Percentiles rank a stretch among this genome's conserved stretches.
Evolutionary conservation across 2,113 vertebrate species (phyloP).

Genomic region (Cygnus atratus): DNA sequence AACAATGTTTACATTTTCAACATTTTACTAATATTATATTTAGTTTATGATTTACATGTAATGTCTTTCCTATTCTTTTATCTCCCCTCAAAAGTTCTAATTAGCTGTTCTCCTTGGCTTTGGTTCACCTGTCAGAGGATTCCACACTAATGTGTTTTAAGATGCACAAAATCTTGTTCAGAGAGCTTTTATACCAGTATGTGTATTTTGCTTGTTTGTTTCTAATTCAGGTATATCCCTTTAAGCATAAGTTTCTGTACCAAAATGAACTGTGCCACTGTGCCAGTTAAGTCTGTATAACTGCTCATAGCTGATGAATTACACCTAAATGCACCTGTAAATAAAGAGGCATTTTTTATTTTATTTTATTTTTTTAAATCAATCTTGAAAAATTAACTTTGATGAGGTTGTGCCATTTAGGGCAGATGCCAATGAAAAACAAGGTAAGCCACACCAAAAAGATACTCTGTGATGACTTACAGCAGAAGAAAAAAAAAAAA

Average conservation of each 20-base stretch:
- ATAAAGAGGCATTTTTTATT: not conserved
- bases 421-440: not conserved
- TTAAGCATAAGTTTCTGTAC: not conserved
- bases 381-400: not conserved
- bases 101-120: constrained; percentile 13
- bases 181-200: not conserved
- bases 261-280: not conserved
- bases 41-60: constrained; percentile 13
- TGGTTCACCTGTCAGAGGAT: not conserved
- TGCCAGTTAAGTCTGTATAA: not conserved
- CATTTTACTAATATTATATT: constrained; percentile 23
- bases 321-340: not conserved
- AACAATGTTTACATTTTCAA: too few species aligned
- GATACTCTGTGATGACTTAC: not conserved
- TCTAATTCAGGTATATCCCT: not conserved
- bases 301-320: not conserved
- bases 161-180: not conserved
- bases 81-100: constrained; percentile 18
- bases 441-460: not conserved
- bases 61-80: constrained; percentile 1
- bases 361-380: not conserved
- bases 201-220: not conserved
- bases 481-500: too few species aligned
- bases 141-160: not conserved
- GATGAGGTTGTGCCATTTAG: not conserved